These are phyloP conservation scores for Bucorvus abyssinicus DNA, from an alignment of 2,797 vertebrate species.

Conservation along the genomic window DNA sequence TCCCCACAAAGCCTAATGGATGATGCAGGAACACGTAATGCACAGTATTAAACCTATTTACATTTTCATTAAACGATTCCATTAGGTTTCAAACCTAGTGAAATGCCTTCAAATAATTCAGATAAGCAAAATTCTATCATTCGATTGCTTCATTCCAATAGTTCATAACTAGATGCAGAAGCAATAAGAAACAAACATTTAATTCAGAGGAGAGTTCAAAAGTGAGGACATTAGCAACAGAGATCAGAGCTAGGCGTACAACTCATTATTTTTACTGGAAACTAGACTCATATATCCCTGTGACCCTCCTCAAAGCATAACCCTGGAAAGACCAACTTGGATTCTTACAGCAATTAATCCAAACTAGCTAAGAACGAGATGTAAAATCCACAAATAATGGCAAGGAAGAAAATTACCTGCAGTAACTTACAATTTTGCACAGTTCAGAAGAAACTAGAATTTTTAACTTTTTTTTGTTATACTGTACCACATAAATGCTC, in stretches of 20 bases:
- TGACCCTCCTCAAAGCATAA: not conserved
- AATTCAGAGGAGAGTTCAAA: constrained; percentile 5
- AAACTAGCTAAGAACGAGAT: constrained; percentile 41
- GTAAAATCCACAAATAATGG: not conserved
- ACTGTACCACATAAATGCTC: constrained; percentile 1
- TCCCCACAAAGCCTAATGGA: not conserved
- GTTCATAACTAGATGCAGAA: not conserved
- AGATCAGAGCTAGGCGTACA: not conserved
- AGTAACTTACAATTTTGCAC: not conserved
- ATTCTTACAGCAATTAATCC: constrained; percentile 69
- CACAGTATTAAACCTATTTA: constrained; percentile 1
- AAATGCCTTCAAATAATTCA: constrained; percentile 47
- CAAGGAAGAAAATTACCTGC: not conserved
- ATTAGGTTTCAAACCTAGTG: constrained; percentile 51
- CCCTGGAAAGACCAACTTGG: not conserved
- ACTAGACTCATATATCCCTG: constrained; percentile 22
- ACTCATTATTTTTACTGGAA: constrained; percentile 45
- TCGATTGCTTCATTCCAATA: constrained; percentile 12
- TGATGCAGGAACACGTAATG: not conserved
- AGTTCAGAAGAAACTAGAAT: not conserved
- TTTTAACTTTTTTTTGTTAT: not conserved
- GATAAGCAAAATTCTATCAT: constrained; percentile 17
- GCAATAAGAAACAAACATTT: not conserved
- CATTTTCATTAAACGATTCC: constrained; percentile 17
- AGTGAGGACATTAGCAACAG: not conserved